Evolutionary conservation across 2,888 invertebrate species (phyloP), one percentile per base, ranked within the genome.

Genomic region (Aphelenchoides bicaudatus): DNA sequence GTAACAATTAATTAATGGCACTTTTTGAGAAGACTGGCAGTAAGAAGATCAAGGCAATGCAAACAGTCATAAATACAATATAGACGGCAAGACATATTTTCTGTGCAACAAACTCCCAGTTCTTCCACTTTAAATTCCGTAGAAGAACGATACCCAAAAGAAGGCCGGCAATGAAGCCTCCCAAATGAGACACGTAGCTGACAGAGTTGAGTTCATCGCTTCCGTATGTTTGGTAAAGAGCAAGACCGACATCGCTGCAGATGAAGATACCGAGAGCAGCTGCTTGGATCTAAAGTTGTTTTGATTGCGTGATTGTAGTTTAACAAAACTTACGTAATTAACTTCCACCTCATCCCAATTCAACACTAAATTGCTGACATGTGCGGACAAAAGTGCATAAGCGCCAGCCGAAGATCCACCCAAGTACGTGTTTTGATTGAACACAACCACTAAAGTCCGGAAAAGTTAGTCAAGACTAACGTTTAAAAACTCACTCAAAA

Each of bases 171-270:
- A 91, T 69, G 39, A 91, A 90, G 1, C 96, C 93, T 0, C 88
- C 91, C 46, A 93, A 82, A 82, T 96, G 96, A 6, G 94, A 94
- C 0, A 90, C 88, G 79, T 94, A 93, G 8, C 93, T 92, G 55
- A 93, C 87, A 81, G 29, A 19, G 21, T 51, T 51, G 6, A 16
- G 21, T 19, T 37, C 25, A 13, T 13, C 28, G 50, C 86, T 82
- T 60, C 86, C 83, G 80, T 91, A 91, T 16, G 90, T 84, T 79
- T 89, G 88, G 82, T 92, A 93, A 31, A 96, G 85, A 0, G 94
- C 92, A 10, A 90, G 87, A 23, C 90, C 89, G 49, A 91, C 84
- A 81, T 98, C 96, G 39, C 88, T 86, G 0, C 84, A 85, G 3
- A 88, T 88, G 65, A 94, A 85, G 5, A 90, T 80, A 0, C 90